phyloP scores from a whole-genome alignment of 2,888 invertebrate species.

The Orthosia gothica region DNA sequence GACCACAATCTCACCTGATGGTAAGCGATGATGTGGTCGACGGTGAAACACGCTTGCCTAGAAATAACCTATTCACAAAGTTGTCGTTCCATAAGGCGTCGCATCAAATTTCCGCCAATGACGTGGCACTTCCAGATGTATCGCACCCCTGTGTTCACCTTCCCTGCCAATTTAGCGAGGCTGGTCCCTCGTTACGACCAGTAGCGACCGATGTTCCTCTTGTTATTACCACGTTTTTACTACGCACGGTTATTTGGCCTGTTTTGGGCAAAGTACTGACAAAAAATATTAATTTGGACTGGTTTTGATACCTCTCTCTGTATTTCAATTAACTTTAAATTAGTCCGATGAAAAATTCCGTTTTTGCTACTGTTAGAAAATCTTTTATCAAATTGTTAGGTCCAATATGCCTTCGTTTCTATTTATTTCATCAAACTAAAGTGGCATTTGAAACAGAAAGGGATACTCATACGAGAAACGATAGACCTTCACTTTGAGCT shows the following conservation, averaged over 20 bases:
- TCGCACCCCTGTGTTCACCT: conserved; percentile 60
- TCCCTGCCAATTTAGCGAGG: conserved; percentile 73
- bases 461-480: conserved; percentile 17
- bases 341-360: background rate
- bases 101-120: conserved; percentile 63
- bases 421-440: conserved; percentile 25
- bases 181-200: conserved; percentile 58
- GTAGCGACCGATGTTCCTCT: conserved; percentile 66
- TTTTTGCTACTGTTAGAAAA: conserved; percentile 9
- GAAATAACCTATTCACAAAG: too few species aligned
- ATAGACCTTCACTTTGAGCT: conserved; percentile 15
- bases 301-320: conserved; percentile 21
- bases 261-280: conserved; percentile 33
- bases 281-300: conserved; percentile 45
- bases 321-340: conserved; percentile 2
- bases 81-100: conserved; percentile 28
- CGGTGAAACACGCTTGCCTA: too few species aligned
- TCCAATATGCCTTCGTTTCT: conserved; percentile 3
- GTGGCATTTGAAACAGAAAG: conserved; percentile 9
- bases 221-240: conserved; percentile 64
- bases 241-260: conserved; percentile 57
- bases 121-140: conserved; percentile 63
- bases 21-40: too few species aligned
- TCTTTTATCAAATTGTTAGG: conserved; percentile 8
- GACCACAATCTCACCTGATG: too few species aligned